Conservation (phyloP, 92 coral and sea anemone genomes). For the Blastomussa wellsi region DNA sequence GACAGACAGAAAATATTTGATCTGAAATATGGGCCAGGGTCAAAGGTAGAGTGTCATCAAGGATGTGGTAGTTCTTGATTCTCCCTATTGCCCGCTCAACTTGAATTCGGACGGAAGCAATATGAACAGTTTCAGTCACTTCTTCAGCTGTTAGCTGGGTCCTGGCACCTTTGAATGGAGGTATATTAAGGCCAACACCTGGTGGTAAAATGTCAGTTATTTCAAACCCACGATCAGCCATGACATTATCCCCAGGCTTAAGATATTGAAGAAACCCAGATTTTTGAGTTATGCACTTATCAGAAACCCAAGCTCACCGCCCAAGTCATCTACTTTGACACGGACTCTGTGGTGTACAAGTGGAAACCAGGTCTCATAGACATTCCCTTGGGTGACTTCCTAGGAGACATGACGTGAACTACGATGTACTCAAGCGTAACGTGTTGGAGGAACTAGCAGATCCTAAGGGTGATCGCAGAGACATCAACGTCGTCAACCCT, state of each 20-base stretch:
- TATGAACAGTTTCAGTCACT: conserved; percentile 28
- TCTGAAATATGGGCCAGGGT: conserved; percentile 60
- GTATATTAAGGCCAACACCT: conserved; percentile 43
- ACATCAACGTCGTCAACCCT: too few species aligned
- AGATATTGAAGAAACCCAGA: conserved; percentile 47
- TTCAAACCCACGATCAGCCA: conserved; percentile 65
- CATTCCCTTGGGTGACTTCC: too few species aligned
- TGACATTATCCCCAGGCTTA: conserved; percentile 60
- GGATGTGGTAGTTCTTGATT: conserved; percentile 64
- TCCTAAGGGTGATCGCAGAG: too few species aligned
- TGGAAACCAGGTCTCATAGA: too few species aligned
- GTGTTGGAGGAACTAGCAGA: too few species aligned
- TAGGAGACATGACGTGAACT: too few species aligned
- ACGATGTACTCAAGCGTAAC: too few species aligned
- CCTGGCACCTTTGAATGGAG: conserved; percentile 66
- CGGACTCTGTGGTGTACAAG: too few species aligned
- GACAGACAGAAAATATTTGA: conserved; percentile 58
- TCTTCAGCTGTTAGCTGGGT: conserved; percentile 60
- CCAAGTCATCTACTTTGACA: too few species aligned
- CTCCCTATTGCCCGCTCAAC: conserved; percentile 66
- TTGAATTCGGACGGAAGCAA: conserved; percentile 63
- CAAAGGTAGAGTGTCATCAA: conserved; percentile 55
- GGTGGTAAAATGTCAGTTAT: conserved; percentile 54
- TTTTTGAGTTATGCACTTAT: conserved; percentile 50
- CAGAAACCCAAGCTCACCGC: conserved; percentile 65